A percentile compares a stretch with the other conserved stretches of the same genome.
These are phyloP conservation scores for Sylvicola cinctus DNA, from an alignment of 2,888 invertebrate genomes.

Conservation along the genomic window DNA sequence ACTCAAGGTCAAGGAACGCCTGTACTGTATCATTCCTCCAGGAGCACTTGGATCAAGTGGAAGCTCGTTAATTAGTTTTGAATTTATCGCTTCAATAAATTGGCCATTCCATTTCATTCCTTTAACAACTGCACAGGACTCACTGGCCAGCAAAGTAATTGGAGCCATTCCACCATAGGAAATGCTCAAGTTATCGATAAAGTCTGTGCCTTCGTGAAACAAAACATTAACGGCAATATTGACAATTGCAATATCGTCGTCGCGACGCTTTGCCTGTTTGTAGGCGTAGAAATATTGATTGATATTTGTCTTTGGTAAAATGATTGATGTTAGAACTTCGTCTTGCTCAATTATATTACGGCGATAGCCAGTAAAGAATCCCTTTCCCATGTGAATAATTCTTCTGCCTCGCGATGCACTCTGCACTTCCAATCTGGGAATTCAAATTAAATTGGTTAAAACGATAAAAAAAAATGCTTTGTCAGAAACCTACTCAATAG, in stretches of 20 bases:
- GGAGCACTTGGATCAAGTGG: constrained; percentile 57
- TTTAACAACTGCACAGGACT: constrained; percentile 36
- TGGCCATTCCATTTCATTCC: constrained; percentile 41
- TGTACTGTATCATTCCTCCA: constrained; percentile 64
- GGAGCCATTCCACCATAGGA: constrained; percentile 92
- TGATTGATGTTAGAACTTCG: constrained; percentile 63
- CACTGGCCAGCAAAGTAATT: constrained; percentile 51
- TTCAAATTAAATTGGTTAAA: background rate
- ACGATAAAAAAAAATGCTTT: background rate
- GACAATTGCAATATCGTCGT: constrained; percentile 93
- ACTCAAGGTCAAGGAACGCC: constrained; percentile 55
- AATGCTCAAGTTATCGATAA: constrained; percentile 40
- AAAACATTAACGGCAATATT: constrained; percentile 61
- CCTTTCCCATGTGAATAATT: constrained; percentile 44
- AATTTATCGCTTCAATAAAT: constrained; percentile 37
- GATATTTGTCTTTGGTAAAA: constrained; percentile 48
- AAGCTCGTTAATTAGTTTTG: constrained; percentile 49
- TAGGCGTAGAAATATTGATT: constrained; percentile 61
- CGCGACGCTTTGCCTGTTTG: constrained; percentile 78
- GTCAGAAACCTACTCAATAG: constrained; percentile 23
- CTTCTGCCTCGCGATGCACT: constrained; percentile 33
- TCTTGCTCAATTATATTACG: constrained; percentile 47
- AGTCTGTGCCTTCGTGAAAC: constrained; percentile 31
- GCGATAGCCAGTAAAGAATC: constrained; percentile 75
- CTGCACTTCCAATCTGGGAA: constrained; percentile 31